These are phyloP conservation scores for Apantesis nais DNA, from an alignment of 2,888 invertebrate genomes.

Conservation along the genomic window DNA sequence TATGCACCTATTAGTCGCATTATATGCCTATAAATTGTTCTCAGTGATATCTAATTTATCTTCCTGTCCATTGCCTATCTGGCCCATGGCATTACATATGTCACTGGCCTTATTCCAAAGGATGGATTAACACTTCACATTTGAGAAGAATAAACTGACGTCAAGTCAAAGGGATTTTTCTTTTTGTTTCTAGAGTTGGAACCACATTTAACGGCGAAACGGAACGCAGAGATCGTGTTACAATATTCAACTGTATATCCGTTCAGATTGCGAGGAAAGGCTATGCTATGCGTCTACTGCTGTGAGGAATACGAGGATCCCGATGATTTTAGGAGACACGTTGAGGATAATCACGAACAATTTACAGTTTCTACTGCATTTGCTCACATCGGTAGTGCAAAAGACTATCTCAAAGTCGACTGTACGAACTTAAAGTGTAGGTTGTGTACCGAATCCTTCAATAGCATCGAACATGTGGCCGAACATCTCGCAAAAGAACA, in stretches of 20 bases:
- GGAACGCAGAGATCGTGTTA: conserved; percentile 75
- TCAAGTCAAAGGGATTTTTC: conserved; percentile 62
- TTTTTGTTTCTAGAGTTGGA: conserved; percentile 75
- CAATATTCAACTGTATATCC: conserved; percentile 74
- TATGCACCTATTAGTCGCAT: no score
- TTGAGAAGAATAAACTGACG: conserved; percentile 30
- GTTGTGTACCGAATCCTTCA: conserved; percentile 58
- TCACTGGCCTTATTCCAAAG: background rate
- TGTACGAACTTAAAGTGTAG: conserved; percentile 67
- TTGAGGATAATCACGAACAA: conserved; percentile 60
- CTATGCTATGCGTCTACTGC: conserved; percentile 76
- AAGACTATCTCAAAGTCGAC: conserved; percentile 74
- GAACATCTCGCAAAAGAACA: conserved; percentile 64
- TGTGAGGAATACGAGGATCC: conserved; percentile 69
- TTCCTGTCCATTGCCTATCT: background rate
- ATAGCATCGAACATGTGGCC: conserved; percentile 60
- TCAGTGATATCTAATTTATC: no score
- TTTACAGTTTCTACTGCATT: conserved; percentile 71
- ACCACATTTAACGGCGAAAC: conserved; percentile 66
- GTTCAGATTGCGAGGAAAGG: conserved; percentile 70
- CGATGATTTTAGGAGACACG: conserved; percentile 63
- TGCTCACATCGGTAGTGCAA: conserved; percentile 62
- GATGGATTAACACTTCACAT: background rate
- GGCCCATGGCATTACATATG: no score
- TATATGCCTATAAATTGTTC: no score